Evolutionary conservation across 1,140 invertebrate genomes (phyloP).

Genomic region (Pomacea maculata): DNA sequence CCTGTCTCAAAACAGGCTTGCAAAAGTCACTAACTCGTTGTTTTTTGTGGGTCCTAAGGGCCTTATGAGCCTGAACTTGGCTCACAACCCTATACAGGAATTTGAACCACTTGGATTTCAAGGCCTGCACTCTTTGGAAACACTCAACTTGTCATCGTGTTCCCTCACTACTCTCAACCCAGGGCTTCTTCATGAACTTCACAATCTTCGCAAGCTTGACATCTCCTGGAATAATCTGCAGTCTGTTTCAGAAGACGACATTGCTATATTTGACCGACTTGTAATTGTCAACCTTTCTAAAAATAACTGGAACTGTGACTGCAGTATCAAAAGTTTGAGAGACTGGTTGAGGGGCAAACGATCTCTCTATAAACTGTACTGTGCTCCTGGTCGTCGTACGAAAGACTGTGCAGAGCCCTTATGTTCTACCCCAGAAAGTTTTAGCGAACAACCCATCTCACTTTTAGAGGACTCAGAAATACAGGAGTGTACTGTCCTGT

Average conservation of each 20-base stretch:
- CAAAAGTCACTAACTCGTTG: constrained; percentile 23
- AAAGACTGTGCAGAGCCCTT: constrained; percentile 29
- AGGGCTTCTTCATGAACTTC: constrained; percentile 30
- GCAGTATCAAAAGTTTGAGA: constrained; percentile 42
- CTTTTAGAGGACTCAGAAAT: constrained; percentile 30
- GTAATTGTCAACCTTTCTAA: constrained; percentile 31
- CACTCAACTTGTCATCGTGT: constrained; percentile 48
- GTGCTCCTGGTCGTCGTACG: constrained; percentile 10
- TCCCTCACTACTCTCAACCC: constrained; percentile 27
- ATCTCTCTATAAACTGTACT: constrained; percentile 23
- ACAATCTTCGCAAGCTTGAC: constrained; percentile 37
- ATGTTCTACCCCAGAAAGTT: constrained; percentile 30
- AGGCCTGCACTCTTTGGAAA: constrained; percentile 36
- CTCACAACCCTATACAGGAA: constrained; percentile 42
- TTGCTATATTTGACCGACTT: constrained; percentile 34
- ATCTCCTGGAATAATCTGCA: constrained; percentile 44
- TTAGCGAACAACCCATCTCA: constrained; percentile 20
- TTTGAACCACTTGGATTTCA: constrained; percentile 34
- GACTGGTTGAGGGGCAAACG: constrained; percentile 33
- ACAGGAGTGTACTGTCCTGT: constrained; percentile 21
- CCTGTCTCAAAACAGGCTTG: constrained; percentile 46
- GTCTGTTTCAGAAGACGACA: constrained; percentile 35
- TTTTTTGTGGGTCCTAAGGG: constrained; percentile 33
- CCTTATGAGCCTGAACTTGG: constrained; percentile 37
- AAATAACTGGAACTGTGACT: constrained; percentile 53